phyloP scores from a whole-genome alignment of 2,113 vertebrate species.

The Myrmophylax atrothorax region DNA sequence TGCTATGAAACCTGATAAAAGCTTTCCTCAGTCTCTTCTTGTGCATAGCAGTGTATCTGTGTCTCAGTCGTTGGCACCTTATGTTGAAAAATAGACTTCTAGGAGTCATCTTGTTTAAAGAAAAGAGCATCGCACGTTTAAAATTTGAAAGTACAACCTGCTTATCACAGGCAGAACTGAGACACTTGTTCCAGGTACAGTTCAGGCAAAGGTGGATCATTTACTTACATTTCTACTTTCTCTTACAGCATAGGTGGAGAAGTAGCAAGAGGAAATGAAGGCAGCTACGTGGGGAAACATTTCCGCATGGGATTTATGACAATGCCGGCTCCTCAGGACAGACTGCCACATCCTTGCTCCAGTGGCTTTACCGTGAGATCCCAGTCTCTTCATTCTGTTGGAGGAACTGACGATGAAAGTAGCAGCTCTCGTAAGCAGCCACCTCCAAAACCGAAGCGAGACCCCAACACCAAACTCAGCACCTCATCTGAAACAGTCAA shows the following conservation, averaged over 20 bases:
- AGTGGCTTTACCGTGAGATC: slow-evolving; percentile 92
- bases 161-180: neutral
- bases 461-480: slow-evolving; percentile 96
- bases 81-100: neutral
- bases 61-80: neutral
- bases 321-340: slow-evolving; percentile 94
- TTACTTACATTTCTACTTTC: neutral
- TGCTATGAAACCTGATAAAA: neutral
- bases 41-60: neutral
- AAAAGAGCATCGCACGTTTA: neutral
- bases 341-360: slow-evolving; percentile 85
- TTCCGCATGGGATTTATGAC: slow-evolving; percentile 99
- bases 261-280: slow-evolving; percentile 84
- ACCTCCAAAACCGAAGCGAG: slow-evolving; percentile 93
- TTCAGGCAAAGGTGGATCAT: neutral
- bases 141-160: neutral
- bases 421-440: slow-evolving; percentile 90
- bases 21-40: neutral
- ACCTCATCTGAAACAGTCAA: slow-evolving; percentile 92
- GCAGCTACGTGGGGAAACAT: slow-evolving; percentile 87
- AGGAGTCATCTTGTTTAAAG: neutral
- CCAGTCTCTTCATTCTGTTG: slow-evolving; percentile 94
- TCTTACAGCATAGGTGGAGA: slow-evolving; percentile 89
- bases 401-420: slow-evolving; percentile 86
- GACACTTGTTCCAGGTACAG: neutral